Evolutionary conservation across 2,888 invertebrate genomes (phyloP), one percentile per base, ranked within the genome.

Genomic region (Hydrotaea diabolus): DNA sequence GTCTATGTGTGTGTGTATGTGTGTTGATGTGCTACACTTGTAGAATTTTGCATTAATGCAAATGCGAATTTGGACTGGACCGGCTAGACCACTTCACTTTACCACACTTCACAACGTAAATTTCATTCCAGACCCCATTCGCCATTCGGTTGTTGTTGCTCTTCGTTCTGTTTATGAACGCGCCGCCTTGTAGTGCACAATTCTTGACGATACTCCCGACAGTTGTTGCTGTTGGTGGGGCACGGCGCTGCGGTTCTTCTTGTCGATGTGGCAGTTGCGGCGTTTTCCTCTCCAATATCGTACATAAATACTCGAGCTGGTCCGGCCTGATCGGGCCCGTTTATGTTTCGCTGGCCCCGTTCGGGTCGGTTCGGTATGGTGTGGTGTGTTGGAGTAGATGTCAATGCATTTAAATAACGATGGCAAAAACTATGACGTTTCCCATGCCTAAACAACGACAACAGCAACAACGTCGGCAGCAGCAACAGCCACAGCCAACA

Each of bases 11-110:
- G 7, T 73, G 21, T 8, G 13, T 55, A 15, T 55, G 53, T 39
- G 17, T 46, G 21, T n/a, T 2, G 43, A 21, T 19, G 9, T 49
- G 57, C 88, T 89, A 87, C 90, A 89, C 89, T 90, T 90, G 86
- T 89, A 89, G 89, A 87, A 89, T 89, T 49, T 90, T 90, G 87
- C 89, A 88, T 89, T 89, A 90, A 90, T 90, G 90, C 87, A 89
- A 86, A 90, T 88, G 89, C 49, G 49, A n/a, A 3, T 1, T 88
- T 31, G 31, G 62, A 69, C 13, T 15, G 31, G 21, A 75, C 77
- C 53, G 83, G 72, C 80, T 80, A 89, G 89, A 90, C 90, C 90
- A 90, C 90, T 90, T 90, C 89, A 73, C 75, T 86, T 78, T 46
- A 76, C 74, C 19, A 59, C 90, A 90, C 89, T 90, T 89, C 64